These are phyloP conservation scores for Phthorimaea operculella DNA, from an alignment of 1,140 invertebrate species.

Conservation along the genomic window DNA sequence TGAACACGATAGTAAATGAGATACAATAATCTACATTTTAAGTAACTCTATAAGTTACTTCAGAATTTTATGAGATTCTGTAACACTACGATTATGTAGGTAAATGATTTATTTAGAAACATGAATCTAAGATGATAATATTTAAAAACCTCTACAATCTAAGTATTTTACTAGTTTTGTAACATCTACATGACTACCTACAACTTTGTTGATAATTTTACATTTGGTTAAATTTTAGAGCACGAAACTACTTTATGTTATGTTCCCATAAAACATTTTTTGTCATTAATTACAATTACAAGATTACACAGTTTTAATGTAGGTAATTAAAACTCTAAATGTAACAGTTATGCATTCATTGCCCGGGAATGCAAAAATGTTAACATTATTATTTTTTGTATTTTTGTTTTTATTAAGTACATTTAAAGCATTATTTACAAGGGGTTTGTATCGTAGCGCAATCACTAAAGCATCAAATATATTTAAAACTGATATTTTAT, in stretches of 20 bases:
- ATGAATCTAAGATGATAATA: no score
- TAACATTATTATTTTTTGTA: conserved; percentile 6
- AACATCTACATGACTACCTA: no score
- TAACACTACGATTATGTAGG: no score
- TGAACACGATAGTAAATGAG: conserved; percentile 11
- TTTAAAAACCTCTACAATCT: no score
- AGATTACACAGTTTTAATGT: neutral
- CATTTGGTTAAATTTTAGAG: neutral
- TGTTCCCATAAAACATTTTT: neutral
- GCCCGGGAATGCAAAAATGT: conserved; percentile 50
- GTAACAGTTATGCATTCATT: conserved; percentile 49
- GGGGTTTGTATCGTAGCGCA: conserved; percentile 16
- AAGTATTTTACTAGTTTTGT: no score
- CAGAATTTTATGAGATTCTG: no score
- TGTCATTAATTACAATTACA: neutral
- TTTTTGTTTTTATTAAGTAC: neutral
- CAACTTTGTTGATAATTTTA: no score
- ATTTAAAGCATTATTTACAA: conserved; percentile 18
- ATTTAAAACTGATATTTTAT: conserved; percentile 29
- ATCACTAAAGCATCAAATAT: neutral
- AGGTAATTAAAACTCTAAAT: no score
- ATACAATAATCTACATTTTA: neutral
- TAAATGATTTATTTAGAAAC: no score
- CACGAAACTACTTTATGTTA: neutral
- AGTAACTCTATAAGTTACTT: no score